Conservation (phyloP, 2,888 invertebrate species). For the Gerosis bhagava region DNA sequence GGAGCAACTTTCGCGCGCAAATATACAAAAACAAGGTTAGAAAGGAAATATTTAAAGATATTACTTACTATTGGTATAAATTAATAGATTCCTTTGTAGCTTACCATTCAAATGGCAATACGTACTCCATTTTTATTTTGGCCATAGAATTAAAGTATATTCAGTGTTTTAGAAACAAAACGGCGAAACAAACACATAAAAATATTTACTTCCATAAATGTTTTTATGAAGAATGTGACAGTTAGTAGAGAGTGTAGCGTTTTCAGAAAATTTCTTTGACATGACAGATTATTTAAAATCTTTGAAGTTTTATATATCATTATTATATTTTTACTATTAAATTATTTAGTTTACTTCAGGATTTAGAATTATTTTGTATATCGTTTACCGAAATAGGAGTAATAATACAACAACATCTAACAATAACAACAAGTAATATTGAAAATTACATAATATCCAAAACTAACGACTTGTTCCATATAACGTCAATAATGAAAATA, state of each 20-base stretch:
- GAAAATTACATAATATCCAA: no score
- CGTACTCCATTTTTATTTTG: slow-evolving; percentile 1
- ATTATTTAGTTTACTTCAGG: slow-evolving; percentile 30
- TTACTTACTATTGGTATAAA: slow-evolving; percentile 24
- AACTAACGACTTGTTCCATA: no score
- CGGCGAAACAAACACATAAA: slow-evolving; percentile 9
- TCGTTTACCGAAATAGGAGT: no score
- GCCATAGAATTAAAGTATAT: not conserved
- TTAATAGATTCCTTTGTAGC: not conserved
- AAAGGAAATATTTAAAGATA: slow-evolving; percentile 20
- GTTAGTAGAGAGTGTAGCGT: slow-evolving; percentile 3
- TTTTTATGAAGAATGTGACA: slow-evolving; percentile 18
- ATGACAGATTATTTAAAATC: no score
- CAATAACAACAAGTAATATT: no score
- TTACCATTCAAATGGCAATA: not conserved
- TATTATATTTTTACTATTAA: no score
- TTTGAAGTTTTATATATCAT: no score
- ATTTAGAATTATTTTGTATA: slow-evolving; percentile 3
- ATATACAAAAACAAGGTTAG: slow-evolving; percentile 43
- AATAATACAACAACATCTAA: no score
- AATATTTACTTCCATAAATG: slow-evolving; percentile 14
- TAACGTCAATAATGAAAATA: no score
- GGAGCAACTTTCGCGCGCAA: slow-evolving; percentile 45
- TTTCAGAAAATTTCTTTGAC: no score
- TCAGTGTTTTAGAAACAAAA: not conserved